These are phyloP conservation scores for Oenanthe oenanthe DNA, from an alignment of 2,113 vertebrate genomes.

Conservation along the genomic window DNA sequence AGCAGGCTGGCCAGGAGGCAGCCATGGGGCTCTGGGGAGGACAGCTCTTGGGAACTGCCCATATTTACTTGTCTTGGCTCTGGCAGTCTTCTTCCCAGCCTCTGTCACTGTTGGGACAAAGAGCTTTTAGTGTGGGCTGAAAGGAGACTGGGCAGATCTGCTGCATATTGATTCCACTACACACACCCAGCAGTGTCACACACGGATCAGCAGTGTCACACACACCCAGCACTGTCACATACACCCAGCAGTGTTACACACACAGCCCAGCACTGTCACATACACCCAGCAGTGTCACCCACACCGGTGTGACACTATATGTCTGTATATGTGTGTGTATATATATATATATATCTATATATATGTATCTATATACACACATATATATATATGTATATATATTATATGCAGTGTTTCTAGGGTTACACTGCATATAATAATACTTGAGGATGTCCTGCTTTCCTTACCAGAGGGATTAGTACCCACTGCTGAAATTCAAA, in stretches of 20 bases:
- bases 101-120: neutral
- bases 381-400: no score
- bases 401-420: no score
- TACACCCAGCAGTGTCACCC: neutral
- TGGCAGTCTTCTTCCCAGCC: neutral
- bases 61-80: neutral
- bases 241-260: neutral
- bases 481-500: neutral
- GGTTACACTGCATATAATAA: neutral
- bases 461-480: neutral
- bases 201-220: neutral
- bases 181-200: no score
- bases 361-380: no score
- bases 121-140: neutral
- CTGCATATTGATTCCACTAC: neutral
- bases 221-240: neutral
- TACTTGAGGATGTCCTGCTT: neutral
- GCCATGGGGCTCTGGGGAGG: neutral
- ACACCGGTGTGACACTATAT: neutral
- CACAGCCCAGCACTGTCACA: neutral
- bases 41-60: neutral
- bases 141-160: neutral
- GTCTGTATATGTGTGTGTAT: no score
- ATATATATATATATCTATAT: no score
- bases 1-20: neutral